Base-by-base conservation (phyloP, 2,888 invertebrate species). In the Acanthoscelides obtectus region DNA sequence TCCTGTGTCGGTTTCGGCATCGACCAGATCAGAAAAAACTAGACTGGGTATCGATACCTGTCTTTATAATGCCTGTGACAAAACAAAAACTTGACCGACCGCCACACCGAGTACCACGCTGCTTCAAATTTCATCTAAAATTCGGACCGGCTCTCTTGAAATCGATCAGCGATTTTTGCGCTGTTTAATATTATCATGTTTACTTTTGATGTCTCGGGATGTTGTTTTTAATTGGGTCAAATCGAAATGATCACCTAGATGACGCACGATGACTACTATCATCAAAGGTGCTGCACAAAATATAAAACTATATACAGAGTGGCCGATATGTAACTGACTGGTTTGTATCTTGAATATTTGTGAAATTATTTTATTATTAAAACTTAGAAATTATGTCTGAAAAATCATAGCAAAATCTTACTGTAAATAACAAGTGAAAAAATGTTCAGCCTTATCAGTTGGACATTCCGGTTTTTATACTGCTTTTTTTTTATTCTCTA, bases 61-160 rank as follows among this genome's bases (percentile, higher is more conserved):
- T 80, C 82, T 81, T 81, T 83, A 83, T 83, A 83, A 83, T 82
- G 81, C 82, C 81, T 84, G 83, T 83, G 83, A 84, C 84, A 83
- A 83, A 83, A 83, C 81, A 83, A 84, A 84, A 84, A 84, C 84
- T 82, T 80, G 83, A 84, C 82, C 80, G 82, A 83, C 83, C 81
- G 80, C 81, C 82, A 79, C 81, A 45, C 45, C 8, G 45, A 6
- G 45, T 45, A 45, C 45, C 45, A 17, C 45, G 45, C 45, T 3
- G 45, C 45, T 45, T 45, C 45, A 75, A 80, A 82, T 82, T 82
- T 81, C 81, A 83, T 82, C 81, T 79, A 77, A 80, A 81, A 80
- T 81, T 82, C 81, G 80, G 76, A 75, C 72, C 72, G 75, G 70
- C 63, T 72, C 71, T 45, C 45, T 45, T 45, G 17, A 71, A 71